Evolutionary conservation across 2,113 vertebrate species (phyloP), one percentile per base, ranked within the genome.

Genomic region (Grammomys dolichurus): DNA sequence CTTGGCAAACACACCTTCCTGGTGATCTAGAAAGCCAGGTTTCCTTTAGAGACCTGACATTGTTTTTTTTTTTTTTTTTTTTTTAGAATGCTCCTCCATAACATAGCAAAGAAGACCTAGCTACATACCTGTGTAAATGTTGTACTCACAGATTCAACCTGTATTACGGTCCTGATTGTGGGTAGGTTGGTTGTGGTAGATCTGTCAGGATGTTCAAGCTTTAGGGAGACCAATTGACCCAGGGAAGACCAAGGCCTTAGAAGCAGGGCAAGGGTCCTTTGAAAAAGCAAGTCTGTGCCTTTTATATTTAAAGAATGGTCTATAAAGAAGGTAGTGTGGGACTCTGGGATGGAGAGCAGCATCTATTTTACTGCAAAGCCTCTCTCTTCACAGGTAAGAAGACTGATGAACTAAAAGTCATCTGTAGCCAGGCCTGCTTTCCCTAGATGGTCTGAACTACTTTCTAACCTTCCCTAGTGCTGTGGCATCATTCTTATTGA

Each of bases 31-130:
- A 94, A 93, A 77, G 5, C 0, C 67, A 80, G 33, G 14, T 77
- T 88, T 94, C 26, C 43, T 96, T 93, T 88, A 43, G 51, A 87
- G 89, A 78, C 46, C 22, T 56, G 65, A 65, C 17, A 31, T 16
- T 87, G 17, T 73, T 33, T 51, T 40, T 40, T 40, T 40, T 40
- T 40, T 40, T 40, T 40, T 48, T 48, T 48, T 48, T 51, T 51
- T 76, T 36, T 0, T n/a, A n/a, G 48, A 36, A 13, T 73, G 60
- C 36, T 33, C 31, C 33, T 28, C 17, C 0, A 13, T 67, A 48
- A 87, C 12, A 72, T 46, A 56, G 4, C 12, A 72, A 82, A 76
- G 48, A 77, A 75, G 9, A 13, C 40, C 51, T 77, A 51, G 51
- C 51, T 51, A 51, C 51, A 51, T 67, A 93, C 2, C 43, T 2